These are phyloP conservation scores for Anser cygnoides DNA, from an alignment of 2,113 vertebrate genomes.

Conservation along the genomic window DNA sequence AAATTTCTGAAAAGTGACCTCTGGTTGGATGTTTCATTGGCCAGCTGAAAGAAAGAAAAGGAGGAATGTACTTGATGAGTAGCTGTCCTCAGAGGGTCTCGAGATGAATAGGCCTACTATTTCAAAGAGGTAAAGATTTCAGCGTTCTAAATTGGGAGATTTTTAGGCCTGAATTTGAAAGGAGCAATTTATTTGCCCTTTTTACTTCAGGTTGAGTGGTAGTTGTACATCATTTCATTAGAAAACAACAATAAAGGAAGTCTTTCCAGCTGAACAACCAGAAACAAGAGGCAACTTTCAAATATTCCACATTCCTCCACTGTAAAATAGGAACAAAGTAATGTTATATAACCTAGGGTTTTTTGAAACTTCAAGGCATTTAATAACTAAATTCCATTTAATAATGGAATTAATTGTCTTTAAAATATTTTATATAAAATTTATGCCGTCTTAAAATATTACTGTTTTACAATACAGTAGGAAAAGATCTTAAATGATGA, in stretches of 20 bases:
- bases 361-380: background rate
- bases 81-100: conserved; percentile 37
- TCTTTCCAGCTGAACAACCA: conserved; percentile 58
- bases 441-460: background rate
- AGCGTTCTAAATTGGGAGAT: conserved; percentile 48
- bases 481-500: background rate
- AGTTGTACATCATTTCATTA: conserved; percentile 59
- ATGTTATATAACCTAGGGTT: conserved; percentile 32
- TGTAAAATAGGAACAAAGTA: conserved; percentile 45
- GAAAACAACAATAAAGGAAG: conserved; percentile 26
- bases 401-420: background rate
- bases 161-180: conserved; percentile 41
- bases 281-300: conserved; percentile 43
- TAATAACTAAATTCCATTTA: background rate
- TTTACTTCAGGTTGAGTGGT: conserved; percentile 66
- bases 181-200: conserved; percentile 62
- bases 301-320: conserved; percentile 43
- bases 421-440: background rate
- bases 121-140: conserved; percentile 59
- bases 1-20: conserved; percentile 22
- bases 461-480: background rate
- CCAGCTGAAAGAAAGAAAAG: background rate
- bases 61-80: conserved; percentile 25
- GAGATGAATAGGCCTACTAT: conserved; percentile 52
- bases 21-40: background rate